A percentile compares a stretch with the other conserved stretches of the same genome.
phyloP scores from a whole-genome alignment of 2,797 vertebrate species.

The Echiichthys vipera region DNA sequence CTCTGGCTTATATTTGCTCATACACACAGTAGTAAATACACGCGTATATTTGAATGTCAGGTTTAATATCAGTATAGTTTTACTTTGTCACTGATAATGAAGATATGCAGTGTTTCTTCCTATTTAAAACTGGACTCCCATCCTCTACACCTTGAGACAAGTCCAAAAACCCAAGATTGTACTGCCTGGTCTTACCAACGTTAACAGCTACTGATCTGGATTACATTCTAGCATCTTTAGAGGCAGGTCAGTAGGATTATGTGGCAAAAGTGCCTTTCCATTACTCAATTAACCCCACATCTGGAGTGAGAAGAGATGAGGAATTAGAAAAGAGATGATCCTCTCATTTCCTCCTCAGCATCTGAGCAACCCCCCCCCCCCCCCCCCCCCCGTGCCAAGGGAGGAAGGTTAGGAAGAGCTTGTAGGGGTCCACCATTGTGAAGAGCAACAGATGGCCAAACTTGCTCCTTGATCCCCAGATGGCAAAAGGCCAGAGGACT shows the following conservation, averaged over 20 bases:
- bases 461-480: constrained; percentile 72
- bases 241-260: constrained; percentile 66
- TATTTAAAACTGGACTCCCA: constrained; percentile 14
- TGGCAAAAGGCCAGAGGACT: constrained; percentile 72
- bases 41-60: neutral
- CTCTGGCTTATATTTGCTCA: neutral
- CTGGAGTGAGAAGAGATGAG: constrained; percentile 64
- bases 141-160: constrained; percentile 14
- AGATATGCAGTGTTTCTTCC: neutral
- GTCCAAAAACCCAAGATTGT: constrained; percentile 24
- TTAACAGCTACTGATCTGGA: constrained; percentile 28
- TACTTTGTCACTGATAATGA: constrained; percentile 3
- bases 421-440: constrained; percentile 65
- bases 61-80: neutral
- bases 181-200: constrained; percentile 23
- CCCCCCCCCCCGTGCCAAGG: constrained; percentile 55
- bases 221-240: constrained; percentile 34
- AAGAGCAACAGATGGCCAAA: constrained; percentile 77
- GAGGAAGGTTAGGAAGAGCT: constrained; percentile 59
- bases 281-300: constrained; percentile 83
- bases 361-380: constrained; percentile 53
- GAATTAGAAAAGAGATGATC: constrained; percentile 72
- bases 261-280: constrained; percentile 66
- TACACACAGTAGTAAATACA: neutral
- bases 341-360: constrained; percentile 63